phyloP scores from a whole-genome alignment of 2,113 vertebrate species.

The Copsychus sechellarum region DNA sequence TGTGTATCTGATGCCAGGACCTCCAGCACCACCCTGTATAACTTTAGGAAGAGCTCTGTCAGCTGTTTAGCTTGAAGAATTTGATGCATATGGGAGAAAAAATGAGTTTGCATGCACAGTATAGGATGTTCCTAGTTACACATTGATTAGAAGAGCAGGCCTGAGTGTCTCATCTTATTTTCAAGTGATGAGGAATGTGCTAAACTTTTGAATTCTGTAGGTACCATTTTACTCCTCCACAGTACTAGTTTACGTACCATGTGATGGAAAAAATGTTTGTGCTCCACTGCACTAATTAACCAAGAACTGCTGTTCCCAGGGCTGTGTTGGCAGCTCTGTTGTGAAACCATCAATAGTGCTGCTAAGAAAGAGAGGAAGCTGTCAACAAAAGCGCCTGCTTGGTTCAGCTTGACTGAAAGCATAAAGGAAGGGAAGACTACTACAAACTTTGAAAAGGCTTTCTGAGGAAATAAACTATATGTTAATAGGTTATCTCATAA shows the following conservation, averaged over 20 bases:
- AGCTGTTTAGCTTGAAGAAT: background rate
- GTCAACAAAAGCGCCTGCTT: background rate
- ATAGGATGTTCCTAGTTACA: background rate
- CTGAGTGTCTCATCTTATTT: background rate
- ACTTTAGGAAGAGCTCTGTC: background rate
- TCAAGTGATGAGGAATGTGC: background rate
- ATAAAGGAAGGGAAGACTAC: background rate
- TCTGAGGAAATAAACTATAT: background rate
- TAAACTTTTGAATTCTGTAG: background rate
- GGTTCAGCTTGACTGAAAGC: background rate
- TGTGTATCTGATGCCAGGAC: background rate
- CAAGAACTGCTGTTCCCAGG: conserved; percentile 26
- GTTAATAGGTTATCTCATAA: background rate
- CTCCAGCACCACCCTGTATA: background rate
- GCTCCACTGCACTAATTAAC: conserved; percentile 56
- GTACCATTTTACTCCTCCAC: background rate
- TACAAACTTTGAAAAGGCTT: background rate
- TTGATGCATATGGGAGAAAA: background rate
- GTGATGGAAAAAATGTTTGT: conserved; percentile 44
- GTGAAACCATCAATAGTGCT: conserved; percentile 30
- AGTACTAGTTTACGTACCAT: background rate
- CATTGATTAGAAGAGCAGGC: background rate
- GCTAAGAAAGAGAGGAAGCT: conserved; percentile 14
- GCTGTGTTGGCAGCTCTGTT: conserved; percentile 36
- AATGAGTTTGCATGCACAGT: background rate